Evolutionary conservation across 2,113 vertebrate species (phyloP).

Genomic region (Cinclus mexicanus): DNA sequence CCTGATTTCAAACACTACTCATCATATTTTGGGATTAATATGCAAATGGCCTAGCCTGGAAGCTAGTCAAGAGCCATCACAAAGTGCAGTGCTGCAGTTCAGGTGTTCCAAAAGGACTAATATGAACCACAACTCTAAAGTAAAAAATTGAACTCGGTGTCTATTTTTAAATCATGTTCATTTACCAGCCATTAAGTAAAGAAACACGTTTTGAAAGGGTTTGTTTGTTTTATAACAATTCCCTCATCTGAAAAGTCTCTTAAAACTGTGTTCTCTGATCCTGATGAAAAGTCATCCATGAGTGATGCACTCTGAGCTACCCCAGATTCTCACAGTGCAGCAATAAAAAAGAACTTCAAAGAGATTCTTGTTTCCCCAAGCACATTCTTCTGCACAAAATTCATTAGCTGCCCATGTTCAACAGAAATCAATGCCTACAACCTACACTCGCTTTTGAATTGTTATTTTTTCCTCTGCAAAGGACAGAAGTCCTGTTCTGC

Average conservation of each 20-base stretch:
- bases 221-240: too few species aligned
- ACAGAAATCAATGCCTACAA: background rate
- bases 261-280: background rate
- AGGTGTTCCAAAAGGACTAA: background rate
- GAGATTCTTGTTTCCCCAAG: background rate
- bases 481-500: background rate
- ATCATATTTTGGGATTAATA: background rate
- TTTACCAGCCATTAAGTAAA: background rate
- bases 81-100: background rate
- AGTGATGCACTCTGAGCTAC: background rate
- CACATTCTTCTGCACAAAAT: background rate
- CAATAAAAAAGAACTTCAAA: background rate
- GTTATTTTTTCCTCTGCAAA: background rate
- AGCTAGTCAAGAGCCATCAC: background rate
- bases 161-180: background rate
- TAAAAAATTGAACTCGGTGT: background rate
- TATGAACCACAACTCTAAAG: background rate
- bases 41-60: background rate
- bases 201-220: background rate
- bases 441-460: background rate
- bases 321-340: background rate
- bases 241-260: background rate
- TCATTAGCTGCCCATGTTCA: background rate
- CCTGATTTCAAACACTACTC: background rate
- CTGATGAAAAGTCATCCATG: background rate